Evolutionary conservation across 2,888 invertebrate genomes (phyloP).

Genomic region (Amblyjoppa fuscipennis): DNA sequence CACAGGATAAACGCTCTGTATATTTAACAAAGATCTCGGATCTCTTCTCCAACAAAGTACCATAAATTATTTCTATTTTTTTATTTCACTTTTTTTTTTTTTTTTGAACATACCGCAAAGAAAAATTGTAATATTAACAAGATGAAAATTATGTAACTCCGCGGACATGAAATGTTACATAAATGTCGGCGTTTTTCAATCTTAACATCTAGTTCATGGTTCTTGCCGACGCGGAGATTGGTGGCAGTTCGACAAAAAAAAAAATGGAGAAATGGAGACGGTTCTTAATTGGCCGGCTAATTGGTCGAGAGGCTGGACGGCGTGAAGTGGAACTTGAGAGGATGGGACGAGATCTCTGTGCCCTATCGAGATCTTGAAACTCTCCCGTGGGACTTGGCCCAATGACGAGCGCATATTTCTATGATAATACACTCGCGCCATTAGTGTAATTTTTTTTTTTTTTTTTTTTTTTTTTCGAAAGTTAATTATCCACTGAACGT

Average conservation of each 20-base stretch:
- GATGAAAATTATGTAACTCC: neutral
- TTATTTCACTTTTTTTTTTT: neutral
- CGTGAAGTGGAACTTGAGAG: constrained; percentile 35
- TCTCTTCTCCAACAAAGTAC: neutral
- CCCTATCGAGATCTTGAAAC: constrained; percentile 9
- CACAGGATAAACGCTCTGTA: neutral
- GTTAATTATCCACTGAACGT: neutral
- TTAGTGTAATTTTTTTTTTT: constrained; percentile 20
- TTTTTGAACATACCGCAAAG: neutral
- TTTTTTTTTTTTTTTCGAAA: neutral
- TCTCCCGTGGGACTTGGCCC: constrained; percentile 42
- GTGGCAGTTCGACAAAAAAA: constrained; percentile 41
- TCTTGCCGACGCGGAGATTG: constrained; percentile 18
- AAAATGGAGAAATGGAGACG: constrained; percentile 52
- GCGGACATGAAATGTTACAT: neutral
- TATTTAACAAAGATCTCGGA: neutral
- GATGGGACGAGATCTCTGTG: constrained; percentile 4
- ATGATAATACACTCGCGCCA: constrained; percentile 51
- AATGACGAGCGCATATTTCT: constrained; percentile 62
- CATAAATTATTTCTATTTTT: neutral
- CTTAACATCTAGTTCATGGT: constrained; percentile 19
- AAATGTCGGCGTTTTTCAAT: neutral
- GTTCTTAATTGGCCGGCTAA: constrained; percentile 61
- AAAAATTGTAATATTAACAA: neutral
- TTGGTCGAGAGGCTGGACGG: constrained; percentile 49